Base-by-base conservation (phyloP, 2,888 invertebrate genomes). In the Crepidodera aurea region DNA sequence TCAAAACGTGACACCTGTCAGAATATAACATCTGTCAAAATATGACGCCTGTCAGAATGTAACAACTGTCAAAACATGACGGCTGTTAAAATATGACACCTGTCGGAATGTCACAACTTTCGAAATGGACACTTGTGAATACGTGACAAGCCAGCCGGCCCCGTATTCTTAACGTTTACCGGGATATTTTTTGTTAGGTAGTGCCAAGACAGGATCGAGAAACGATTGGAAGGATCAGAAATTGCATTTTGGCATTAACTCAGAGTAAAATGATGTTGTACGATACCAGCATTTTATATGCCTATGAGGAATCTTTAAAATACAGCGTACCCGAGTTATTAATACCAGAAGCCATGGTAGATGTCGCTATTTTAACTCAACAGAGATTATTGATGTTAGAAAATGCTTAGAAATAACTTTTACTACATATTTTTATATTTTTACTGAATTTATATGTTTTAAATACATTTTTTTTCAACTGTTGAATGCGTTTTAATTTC, bases 211-310 rank as follows among this genome's bases (percentile, higher is more conserved):
- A 85, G 0, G 93, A 93, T 70, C 86, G 97, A 55, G 91, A 94
- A 81, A 89, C 90, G n/a, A 94, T 99, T 75, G 90, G 91, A 0
- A 85, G 98, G 60, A 81, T 98, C 18, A 87, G 92, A 57, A 98
- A 98, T 81, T 96, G 96, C 77, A 90, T 99, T 65, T 81, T 92
- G 46, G 91, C 94, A 0, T 82, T 99, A 56, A 90, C 93, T 0
- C 88, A 92, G 18, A 91, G 93, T 68, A 92, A 93, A 77, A 90
- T 98, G 83, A 90, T 94, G 85, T 82, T 99, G 1, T 96, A 90
- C 72, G 96, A 98, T 77, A 95, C 96, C 0, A 95, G 94, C 74
- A 92, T 98, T 46, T 86, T 91, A 70, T 93, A 92, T 77, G 94
- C 96, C 0, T 98, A 89, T 79, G 92, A 92, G 74, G 93, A 93